Evolutionary conservation across 2,797 vertebrate genomes (phyloP), one percentile per base, ranked within the genome.

Genomic region (Acropternis orthonyx): DNA sequence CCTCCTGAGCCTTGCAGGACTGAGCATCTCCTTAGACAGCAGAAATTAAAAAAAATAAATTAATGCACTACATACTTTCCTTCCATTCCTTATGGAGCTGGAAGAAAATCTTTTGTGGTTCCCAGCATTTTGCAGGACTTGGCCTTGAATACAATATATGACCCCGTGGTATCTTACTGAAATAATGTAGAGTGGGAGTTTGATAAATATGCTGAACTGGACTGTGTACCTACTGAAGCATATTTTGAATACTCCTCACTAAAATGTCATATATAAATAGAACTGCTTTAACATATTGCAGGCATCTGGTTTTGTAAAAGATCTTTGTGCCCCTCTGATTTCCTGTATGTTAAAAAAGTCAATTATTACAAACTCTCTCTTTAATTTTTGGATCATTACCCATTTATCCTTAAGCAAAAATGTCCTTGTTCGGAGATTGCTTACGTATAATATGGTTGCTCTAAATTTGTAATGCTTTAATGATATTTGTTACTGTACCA

Each of bases 301-400:
- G 39, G 12, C 37, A 52, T 87, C 48, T 67, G 52, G 10, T 58
- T 85, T 71, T 12, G 6, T 51, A 63, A 30, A 62, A 49, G 39
- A 63, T 59, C 37, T 72, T 63, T 95, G 39, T 56, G 19, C 28
- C 23, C 76, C 7, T 92, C 34, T 41, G 14, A 9, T 71, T 93
- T 76, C 73, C 43, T 91, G 9, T 26, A 74, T 66, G 52, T 61
- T 92, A 85, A 67, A 86, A 86, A 93, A 89, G 44, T 55, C 76
- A 85, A 8, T 91, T 92, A 85, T 68, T 88, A 44, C n/a, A 46
- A 61, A 22, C 37, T 65, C 7, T 63, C 30, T 72, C 32, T 95
- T 63, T 39, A 86, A 44, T 89, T 95, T 96, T 88, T 74, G 69
- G 68, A 88, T 95, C 74, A 65, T 92, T 92, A 91, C 46, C 19